phyloP scores from a whole-genome alignment of 2,797 vertebrate genomes.

The Alfaro cultratus region DNA sequence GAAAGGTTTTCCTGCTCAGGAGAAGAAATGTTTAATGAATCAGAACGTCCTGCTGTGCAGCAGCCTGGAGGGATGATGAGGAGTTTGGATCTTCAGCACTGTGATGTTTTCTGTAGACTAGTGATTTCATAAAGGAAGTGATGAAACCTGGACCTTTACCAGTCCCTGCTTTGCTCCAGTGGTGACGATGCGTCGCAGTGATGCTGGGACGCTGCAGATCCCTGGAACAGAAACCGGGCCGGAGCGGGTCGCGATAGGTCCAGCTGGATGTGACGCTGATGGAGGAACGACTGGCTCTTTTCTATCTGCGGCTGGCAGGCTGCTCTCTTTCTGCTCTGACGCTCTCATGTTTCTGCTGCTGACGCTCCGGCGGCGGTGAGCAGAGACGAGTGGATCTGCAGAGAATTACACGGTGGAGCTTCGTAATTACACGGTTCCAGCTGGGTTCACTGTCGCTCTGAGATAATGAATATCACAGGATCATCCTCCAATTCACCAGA shows the following conservation, averaged over 20 bases:
- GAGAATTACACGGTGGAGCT: slow-evolving; percentile 8
- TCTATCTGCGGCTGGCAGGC: slow-evolving; percentile 24
- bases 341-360: slow-evolving; percentile 17
- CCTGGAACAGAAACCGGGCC: neutral
- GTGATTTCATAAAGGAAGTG: neutral
- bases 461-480: slow-evolving; percentile 38
- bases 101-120: neutral
- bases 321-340: slow-evolving; percentile 28
- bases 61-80: neutral
- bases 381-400: neutral
- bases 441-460: slow-evolving; percentile 18
- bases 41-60: neutral
- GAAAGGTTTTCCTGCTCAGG: neutral
- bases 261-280: slow-evolving; percentile 12
- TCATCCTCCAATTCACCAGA: slow-evolving; percentile 19
- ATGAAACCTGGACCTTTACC: neutral
- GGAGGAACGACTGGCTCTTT: slow-evolving; percentile 10
- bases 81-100: neutral
- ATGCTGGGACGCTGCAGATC: neutral
- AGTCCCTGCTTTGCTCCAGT: neutral
- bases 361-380: slow-evolving; percentile 16
- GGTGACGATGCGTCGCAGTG: neutral
- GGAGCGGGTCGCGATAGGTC: slow-evolving; percentile 32
- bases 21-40: neutral
- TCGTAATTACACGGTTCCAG: slow-evolving; percentile 37